Conservation (phyloP, 1,140 invertebrate genomes). For the Sarcophaga bullata region DNA sequence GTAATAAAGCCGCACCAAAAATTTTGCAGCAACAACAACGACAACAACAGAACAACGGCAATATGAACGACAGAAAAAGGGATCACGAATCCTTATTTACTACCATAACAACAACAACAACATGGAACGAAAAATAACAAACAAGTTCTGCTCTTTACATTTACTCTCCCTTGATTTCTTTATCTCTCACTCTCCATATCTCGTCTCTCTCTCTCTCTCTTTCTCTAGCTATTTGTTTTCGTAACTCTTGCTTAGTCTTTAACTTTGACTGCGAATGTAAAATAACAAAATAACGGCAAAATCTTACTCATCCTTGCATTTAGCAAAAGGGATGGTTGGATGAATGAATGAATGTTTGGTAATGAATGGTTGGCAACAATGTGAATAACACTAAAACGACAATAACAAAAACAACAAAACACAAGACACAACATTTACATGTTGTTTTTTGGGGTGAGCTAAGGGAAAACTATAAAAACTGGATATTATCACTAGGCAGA, state of each 20-base stretch:
- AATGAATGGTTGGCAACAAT: no score
- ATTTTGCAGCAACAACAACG: constrained; percentile 24
- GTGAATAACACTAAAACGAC: not conserved
- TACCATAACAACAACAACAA: not conserved
- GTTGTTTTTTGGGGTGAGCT: not conserved
- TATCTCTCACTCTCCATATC: no score
- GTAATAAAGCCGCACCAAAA: constrained; percentile 38
- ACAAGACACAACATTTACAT: not conserved
- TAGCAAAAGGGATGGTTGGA: no score
- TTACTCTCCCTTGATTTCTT: no score
- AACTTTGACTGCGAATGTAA: no score
- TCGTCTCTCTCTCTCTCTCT: no score
- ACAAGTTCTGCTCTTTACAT: no score
- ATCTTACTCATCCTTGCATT: no score
- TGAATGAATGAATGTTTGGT: no score
- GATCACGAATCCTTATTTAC: constrained; percentile 12
- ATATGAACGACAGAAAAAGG: not conserved
- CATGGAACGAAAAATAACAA: not conserved
- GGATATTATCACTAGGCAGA: constrained; percentile 34
- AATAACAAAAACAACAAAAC: not conserved
- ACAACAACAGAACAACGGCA: constrained; percentile 1
- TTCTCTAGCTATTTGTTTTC: no score
- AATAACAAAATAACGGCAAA: no score
- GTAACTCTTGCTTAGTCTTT: no score
- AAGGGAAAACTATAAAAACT: constrained; percentile 34